Evolutionary conservation across 1,140 invertebrate species (phyloP), one percentile per base, ranked within the genome.

Genomic region (Zaprionus capensis): DNA sequence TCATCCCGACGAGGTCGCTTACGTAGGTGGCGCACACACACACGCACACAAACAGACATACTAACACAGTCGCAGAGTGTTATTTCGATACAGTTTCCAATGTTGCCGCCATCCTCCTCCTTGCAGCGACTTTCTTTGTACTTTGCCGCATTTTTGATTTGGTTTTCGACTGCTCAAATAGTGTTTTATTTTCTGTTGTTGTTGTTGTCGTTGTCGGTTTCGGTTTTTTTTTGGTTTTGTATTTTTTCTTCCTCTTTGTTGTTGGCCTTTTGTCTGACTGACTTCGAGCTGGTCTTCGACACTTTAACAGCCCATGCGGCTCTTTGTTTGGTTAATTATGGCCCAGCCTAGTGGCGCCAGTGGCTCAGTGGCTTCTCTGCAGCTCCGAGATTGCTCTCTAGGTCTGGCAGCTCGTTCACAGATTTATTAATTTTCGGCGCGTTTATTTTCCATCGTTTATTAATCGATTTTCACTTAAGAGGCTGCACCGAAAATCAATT

Each of bases 261-360:
- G 31, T 34, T 34, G 31, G 41, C 62, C 80, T 86, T 80, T 80
- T 72, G 81, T 82, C 63, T 72, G 53, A 57, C 34, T 76, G 79
- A 66, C 61, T 81, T 69, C 63, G 64, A 56, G 69, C 72, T 78
- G 69, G 76, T 70, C 69, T 80, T 87, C 84, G 83, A 87, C 78
- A 87, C 84, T 88, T 86, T 83, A 87, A 80, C 83, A 77, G 83
- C 83, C 74, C 72, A 68, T 69, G 71, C 80, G 83, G 80, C 78
- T 85, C 83, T 87, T 86, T 86, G 83, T 86, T 86, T 82, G 83
- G 80, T 80, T 86, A 86, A 86, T 87, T 87, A 86, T 87, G 83
- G 72, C 69, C 63, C 80, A 85, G 83, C 69, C 72, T 76, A 66
- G 82, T 87, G 82, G 83, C 82, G 82, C 83, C 82, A 80, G 14